These are phyloP conservation scores for Pontoporia blainvillei DNA, from an alignment of 2,113 vertebrate genomes.

Conservation along the genomic window DNA sequence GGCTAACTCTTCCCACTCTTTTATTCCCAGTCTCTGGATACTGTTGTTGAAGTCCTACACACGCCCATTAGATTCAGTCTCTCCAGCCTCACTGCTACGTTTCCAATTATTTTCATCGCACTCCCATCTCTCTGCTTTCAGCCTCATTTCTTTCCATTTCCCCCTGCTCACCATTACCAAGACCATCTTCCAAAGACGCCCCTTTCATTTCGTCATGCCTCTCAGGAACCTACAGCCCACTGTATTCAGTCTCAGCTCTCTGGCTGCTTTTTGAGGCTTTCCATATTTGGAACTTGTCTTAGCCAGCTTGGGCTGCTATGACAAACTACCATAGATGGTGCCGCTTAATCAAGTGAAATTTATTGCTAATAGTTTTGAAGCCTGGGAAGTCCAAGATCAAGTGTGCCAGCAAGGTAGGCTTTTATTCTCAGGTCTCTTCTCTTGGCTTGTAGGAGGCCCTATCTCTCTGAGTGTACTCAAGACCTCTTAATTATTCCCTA, in stretches of 20 bases:
- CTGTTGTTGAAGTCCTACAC: not conserved
- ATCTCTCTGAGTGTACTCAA: not conserved
- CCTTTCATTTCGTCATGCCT: not conserved
- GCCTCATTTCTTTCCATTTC: not conserved
- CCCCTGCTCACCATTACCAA: not conserved
- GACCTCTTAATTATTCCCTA: not conserved
- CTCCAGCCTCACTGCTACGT: not conserved
- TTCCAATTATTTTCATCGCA: not conserved
- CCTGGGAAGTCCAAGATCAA: not conserved
- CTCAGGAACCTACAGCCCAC: not conserved
- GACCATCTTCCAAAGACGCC: not conserved
- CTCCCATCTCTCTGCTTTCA: not conserved
- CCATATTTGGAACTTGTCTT: not conserved
- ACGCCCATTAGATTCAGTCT: not conserved
- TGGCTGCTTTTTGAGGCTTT: not conserved
- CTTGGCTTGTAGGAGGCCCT: not conserved
- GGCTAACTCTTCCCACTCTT: not conserved
- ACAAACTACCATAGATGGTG: not conserved
- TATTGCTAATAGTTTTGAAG: not conserved
- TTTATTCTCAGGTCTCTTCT: not conserved
- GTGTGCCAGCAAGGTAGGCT: not conserved
- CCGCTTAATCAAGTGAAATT: not conserved
- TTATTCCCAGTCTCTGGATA: not conserved
- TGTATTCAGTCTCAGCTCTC: not conserved
- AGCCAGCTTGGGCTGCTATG: not conserved